Conservation (phyloP, 2,888 invertebrate species). For the Baronia brevicornis region DNA sequence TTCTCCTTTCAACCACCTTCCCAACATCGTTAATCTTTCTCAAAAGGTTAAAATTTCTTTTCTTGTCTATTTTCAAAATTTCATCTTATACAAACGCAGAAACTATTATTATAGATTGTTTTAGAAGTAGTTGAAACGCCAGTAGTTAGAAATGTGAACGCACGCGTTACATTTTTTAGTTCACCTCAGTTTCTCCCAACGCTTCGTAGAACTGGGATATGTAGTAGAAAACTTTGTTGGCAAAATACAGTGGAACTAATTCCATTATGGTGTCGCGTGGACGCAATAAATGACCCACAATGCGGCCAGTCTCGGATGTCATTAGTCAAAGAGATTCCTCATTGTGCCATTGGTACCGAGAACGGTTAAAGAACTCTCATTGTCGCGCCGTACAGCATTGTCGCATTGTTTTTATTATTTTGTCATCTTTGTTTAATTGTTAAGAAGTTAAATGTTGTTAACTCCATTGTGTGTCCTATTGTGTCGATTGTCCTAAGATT, state of each 20-base stretch:
- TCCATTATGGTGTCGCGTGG: conserved; percentile 71
- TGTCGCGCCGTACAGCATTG: conserved; percentile 43
- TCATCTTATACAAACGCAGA: no score
- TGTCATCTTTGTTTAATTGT: conserved; percentile 61
- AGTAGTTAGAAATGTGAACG: no score
- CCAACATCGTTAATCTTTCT: no score
- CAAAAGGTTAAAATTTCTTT: no score
- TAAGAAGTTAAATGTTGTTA: conserved; percentile 72
- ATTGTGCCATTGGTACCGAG: conserved; percentile 48
- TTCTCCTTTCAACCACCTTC: no score
- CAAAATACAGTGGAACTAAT: conserved; percentile 71
- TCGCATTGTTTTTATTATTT: conserved; percentile 57
- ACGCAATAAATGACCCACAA: conserved; percentile 67
- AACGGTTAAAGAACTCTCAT: conserved; percentile 46
- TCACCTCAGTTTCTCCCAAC: conserved; percentile 43
- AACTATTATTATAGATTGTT: no score
- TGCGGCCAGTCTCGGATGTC: conserved; percentile 54
- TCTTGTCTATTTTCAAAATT: no score
- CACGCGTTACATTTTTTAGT: conserved; percentile 61
- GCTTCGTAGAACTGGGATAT: conserved; percentile 52
- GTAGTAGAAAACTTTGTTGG: conserved; percentile 46
- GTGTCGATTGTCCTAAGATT: conserved; percentile 34
- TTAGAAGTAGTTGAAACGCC: no score
- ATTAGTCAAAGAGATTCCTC: conserved; percentile 53
- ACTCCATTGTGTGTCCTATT: conserved; percentile 53